Percentiles rank a stretch among this genome's conserved stretches.
phyloP scores from a whole-genome alignment of 1,140 invertebrate genomes.

The Lineus longissimus region DNA sequence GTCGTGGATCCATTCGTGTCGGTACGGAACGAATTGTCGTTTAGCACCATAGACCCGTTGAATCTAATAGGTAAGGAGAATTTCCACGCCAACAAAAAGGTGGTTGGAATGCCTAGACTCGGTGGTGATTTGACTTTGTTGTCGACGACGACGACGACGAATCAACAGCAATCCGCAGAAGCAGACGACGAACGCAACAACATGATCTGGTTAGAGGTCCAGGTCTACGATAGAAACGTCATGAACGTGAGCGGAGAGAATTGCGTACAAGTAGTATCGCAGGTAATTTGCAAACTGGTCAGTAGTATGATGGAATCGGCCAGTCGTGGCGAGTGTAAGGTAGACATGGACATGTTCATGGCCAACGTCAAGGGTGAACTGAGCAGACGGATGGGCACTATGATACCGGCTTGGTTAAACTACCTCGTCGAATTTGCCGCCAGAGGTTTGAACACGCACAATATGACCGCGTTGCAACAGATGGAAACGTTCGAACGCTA shows the following conservation, averaged over 20 bases:
- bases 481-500: background rate
- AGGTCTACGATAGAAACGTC: background rate
- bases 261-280: background rate
- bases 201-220: background rate
- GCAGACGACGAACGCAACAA: background rate
- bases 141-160: background rate
- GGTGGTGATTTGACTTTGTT: background rate
- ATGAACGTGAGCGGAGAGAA: background rate
- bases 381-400: background rate
- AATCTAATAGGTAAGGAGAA: slow-evolving; percentile 1
- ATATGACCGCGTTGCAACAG: background rate
- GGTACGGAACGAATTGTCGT: background rate
- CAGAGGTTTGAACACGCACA: slow-evolving; percentile 1
- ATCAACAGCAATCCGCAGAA: background rate
- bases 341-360: slow-evolving; percentile 1
- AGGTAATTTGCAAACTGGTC: background rate
- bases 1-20: background rate
- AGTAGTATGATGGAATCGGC: background rate
- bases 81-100: background rate
- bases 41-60: background rate
- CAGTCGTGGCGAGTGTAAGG: background rate
- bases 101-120: background rate
- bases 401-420: slow-evolving; percentile 3
- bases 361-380: background rate
- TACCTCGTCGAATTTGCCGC: background rate